A percentile compares a stretch with the other conserved stretches of the same genome.
Conservation (phyloP, 2,888 invertebrate genomes). For the Sinopyrophorus schimmeli region DNA sequence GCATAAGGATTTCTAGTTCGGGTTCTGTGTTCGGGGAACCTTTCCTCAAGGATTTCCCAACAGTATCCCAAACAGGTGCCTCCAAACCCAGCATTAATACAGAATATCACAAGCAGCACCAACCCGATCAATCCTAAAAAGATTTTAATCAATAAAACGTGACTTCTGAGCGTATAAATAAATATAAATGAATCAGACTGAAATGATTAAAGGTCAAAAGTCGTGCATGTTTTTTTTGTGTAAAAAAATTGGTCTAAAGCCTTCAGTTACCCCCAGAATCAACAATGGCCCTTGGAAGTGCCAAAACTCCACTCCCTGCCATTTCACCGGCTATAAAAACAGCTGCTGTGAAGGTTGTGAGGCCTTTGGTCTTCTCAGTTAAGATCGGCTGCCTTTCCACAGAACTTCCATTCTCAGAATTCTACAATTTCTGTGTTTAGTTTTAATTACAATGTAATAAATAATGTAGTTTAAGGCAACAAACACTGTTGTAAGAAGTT, state of each 20-base stretch:
- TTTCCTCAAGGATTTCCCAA: conserved; percentile 70
- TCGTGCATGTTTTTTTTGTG: too few species aligned
- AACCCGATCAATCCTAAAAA: conserved; percentile 70
- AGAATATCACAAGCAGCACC: conserved; percentile 62
- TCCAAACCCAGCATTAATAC: conserved; percentile 65
- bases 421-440: conserved; percentile 4
- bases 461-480: neutral
- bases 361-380: too few species aligned
- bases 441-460: neutral
- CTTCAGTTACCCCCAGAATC: conserved; percentile 60
- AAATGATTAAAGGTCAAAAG: too few species aligned
- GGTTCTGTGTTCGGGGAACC: conserved; percentile 63
- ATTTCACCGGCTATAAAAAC: conserved; percentile 71
- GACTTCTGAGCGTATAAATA: too few species aligned
- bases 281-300: conserved; percentile 66
- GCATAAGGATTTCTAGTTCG: conserved; percentile 69
- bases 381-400: neutral
- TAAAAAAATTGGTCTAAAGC: too few species aligned
- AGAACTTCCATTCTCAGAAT: too few species aligned
- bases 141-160: too few species aligned
- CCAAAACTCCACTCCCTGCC: conserved; percentile 73
- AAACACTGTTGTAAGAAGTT: conserved; percentile 17
- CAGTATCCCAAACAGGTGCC: conserved; percentile 69
- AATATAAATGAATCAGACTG: too few species aligned
- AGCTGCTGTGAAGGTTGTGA: conserved; percentile 59